These are phyloP conservation scores for Phalanger gymnotis DNA, from an alignment of 2,797 vertebrate species.

Conservation along the genomic window DNA sequence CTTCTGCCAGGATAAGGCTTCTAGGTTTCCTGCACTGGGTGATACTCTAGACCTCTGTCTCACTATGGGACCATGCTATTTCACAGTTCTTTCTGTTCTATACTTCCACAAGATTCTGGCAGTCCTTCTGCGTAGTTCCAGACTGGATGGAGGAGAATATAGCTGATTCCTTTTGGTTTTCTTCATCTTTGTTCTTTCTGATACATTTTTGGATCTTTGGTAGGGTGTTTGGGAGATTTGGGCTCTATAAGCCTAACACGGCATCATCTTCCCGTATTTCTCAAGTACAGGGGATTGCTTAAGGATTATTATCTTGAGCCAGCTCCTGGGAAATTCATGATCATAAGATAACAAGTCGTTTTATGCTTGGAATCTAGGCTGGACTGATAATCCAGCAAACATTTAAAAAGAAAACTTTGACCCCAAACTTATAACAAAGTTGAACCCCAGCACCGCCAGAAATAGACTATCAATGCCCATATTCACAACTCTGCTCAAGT, in stretches of 20 bases:
- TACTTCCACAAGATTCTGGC: background rate
- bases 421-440: background rate
- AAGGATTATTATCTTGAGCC: background rate
- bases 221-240: background rate
- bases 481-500: background rate
- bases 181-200: background rate
- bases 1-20: background rate
- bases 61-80: background rate
- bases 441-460: background rate
- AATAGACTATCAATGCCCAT: background rate
- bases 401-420: background rate
- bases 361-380: background rate
- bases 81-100: background rate
- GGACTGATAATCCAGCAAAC: background rate
- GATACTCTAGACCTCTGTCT: background rate
- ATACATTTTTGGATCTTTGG: background rate
- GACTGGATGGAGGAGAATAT: background rate
- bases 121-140: background rate
- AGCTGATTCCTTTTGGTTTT: background rate
- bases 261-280: background rate
- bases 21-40: background rate
- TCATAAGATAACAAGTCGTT: conserved; percentile 12
- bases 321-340: background rate
- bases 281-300: background rate
- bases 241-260: background rate